Conservation (phyloP, 2,113 vertebrate genomes). For the Oxyruncus cristatus region DNA sequence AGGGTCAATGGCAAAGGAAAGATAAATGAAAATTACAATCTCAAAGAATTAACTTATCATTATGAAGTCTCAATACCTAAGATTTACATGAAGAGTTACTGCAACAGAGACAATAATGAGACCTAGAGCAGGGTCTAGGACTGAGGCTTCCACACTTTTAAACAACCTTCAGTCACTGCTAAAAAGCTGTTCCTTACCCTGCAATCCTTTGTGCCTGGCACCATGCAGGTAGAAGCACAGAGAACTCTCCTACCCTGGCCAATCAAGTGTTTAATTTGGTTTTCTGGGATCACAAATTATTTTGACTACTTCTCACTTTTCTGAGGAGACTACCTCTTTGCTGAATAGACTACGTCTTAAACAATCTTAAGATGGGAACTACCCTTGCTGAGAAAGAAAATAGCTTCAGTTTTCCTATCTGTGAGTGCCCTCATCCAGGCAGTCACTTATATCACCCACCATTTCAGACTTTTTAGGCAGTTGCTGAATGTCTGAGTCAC, state of each 20-base stretch:
- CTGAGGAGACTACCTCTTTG: not conserved
- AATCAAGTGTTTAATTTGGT: not conserved
- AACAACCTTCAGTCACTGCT: not conserved
- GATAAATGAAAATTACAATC: not conserved
- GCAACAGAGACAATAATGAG: not conserved
- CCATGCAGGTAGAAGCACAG: not conserved
- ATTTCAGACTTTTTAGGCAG: not conserved
- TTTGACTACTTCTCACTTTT: not conserved
- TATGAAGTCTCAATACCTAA: not conserved
- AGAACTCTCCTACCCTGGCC: not conserved
- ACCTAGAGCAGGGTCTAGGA: not conserved
- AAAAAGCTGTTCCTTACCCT: not conserved
- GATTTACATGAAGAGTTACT: not conserved
- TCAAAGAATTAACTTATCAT: not conserved
- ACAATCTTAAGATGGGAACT: not conserved
- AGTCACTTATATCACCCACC: accelerated
- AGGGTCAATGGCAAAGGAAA: not conserved
- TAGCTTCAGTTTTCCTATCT: not conserved
- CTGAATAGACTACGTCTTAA: not conserved
- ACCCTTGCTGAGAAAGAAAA: not conserved
- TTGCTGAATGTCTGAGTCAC: not conserved
- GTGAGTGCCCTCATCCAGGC: not conserved
- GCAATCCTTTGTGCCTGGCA: not conserved
- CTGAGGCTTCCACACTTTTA: not conserved
- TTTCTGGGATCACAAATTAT: not conserved